phyloP scores from a whole-genome alignment of 1,140 invertebrate species.

The Zaprionus nigranus region DNA sequence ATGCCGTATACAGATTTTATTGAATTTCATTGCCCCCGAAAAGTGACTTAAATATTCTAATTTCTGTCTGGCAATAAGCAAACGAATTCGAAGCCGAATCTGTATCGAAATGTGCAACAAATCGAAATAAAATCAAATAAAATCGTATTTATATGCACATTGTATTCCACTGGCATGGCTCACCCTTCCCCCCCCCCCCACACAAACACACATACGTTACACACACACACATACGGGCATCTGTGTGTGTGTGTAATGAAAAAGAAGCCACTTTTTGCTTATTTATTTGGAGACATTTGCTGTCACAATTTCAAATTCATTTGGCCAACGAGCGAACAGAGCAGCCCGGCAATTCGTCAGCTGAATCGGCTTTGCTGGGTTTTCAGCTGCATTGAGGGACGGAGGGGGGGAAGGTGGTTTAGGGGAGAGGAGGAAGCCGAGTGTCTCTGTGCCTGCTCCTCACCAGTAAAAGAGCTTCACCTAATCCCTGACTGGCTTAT shows the following conservation, averaged over 20 bases:
- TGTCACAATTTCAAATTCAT: constrained; percentile 76
- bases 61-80: constrained; percentile 52
- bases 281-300: constrained; percentile 69
- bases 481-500: constrained; percentile 68
- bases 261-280: constrained; percentile 58
- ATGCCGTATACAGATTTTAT: constrained; percentile 40
- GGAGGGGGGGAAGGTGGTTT: background rate
- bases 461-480: constrained; percentile 16
- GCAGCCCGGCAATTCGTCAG: constrained; percentile 69
- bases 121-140: constrained; percentile 51
- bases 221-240: background rate
- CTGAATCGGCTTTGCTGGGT: constrained; percentile 28
- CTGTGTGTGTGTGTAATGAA: constrained; percentile 26
- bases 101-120: constrained; percentile 7
- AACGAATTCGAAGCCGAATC: constrained; percentile 43
- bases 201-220: background rate
- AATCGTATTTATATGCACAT: constrained; percentile 69
- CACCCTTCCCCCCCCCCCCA: background rate
- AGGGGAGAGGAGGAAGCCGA: background rate
- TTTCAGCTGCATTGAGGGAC: background rate
- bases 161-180: constrained; percentile 37
- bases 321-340: constrained; percentile 33
- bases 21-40: constrained; percentile 38
- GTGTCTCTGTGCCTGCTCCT: constrained; percentile 3
- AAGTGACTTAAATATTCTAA: constrained; percentile 71